phyloP scores from a whole-genome alignment of 1,140 invertebrate genomes.

The Euglossa dilemma region DNA sequence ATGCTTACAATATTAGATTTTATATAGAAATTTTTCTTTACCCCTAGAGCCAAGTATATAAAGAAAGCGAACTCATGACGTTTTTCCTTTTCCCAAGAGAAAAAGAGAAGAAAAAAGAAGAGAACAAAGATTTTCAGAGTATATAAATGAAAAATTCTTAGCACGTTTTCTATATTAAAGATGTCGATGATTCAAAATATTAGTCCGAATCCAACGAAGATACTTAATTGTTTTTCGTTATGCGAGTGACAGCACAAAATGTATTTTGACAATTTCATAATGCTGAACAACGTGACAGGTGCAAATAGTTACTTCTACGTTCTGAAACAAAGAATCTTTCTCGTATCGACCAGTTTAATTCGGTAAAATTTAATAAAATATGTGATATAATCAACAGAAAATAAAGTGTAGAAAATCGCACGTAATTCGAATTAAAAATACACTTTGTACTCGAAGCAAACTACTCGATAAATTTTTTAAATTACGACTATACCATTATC shows the following conservation, averaged over 20 bases:
- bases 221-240: background rate
- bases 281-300: background rate
- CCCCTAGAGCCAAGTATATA: background rate
- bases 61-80: background rate
- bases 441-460: slow-evolving; percentile 27
- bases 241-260: slow-evolving; percentile 15
- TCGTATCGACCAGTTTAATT: background rate
- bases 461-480: background rate
- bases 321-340: background rate
- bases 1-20: background rate
- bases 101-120: background rate
- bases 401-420: background rate
- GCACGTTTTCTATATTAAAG: background rate
- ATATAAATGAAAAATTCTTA: background rate
- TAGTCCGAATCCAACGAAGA: slow-evolving; percentile 40
- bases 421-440: slow-evolving; percentile 12
- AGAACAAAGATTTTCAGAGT: background rate
- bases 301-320: background rate
- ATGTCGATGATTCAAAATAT: slow-evolving; percentile 35
- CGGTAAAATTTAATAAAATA: background rate
- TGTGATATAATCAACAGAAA: background rate
- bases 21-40: background rate
- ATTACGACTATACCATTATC: background rate
- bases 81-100: background rate
- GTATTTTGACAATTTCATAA: slow-evolving; percentile 9